Conservation (phyloP, 2,113 vertebrate genomes). For the Eulemur rufifrons region DNA sequence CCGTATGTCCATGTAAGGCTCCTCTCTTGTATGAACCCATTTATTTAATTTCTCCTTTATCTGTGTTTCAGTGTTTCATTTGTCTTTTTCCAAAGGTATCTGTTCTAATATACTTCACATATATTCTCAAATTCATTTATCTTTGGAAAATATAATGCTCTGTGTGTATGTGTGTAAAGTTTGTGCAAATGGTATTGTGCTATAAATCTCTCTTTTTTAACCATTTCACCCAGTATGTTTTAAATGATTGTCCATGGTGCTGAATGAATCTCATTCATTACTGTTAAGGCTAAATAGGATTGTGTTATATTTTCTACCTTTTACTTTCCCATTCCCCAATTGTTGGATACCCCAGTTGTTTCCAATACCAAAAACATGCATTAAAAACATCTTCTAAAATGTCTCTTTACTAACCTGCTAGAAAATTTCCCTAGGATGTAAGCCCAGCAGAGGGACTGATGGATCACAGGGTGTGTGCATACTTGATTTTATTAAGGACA, state of each 20-base stretch:
- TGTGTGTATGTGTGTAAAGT: background rate
- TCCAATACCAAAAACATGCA: background rate
- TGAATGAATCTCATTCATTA: background rate
- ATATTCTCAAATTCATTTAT: background rate
- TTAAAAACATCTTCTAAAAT: background rate
- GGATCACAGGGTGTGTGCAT: background rate
- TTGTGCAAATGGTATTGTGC: background rate
- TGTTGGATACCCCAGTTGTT: background rate
- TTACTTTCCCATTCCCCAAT: background rate
- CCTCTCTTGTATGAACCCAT: background rate
- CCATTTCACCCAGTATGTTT: background rate
- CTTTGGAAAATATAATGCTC: background rate
- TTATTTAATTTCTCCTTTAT: conserved; percentile 14
- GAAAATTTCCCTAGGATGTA: background rate
- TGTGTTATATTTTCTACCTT: background rate
- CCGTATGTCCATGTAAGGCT: background rate
- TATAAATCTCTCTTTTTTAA: background rate
- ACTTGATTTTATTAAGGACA: background rate
- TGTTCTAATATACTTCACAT: background rate
- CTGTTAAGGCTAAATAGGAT: background rate
- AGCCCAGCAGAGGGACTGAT: background rate
- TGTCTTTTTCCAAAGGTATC: background rate
- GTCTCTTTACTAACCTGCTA: background rate
- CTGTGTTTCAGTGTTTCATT: background rate
- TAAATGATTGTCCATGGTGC: background rate